phyloP scores from a whole-genome alignment of 2,888 invertebrate genomes.

The Ernsta delagoae region DNA sequence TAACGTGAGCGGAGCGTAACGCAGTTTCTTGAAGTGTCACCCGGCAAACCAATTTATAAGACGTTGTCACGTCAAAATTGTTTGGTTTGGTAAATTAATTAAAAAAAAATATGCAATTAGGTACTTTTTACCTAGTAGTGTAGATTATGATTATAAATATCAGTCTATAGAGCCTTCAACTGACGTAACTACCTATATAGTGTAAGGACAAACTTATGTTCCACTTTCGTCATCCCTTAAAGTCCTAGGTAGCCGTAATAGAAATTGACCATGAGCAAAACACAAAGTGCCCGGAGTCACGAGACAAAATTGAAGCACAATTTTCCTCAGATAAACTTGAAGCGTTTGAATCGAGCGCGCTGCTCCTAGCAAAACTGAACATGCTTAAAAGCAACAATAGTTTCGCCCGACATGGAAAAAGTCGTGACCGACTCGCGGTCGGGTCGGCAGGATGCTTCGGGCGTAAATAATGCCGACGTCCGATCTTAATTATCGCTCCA shows the following conservation, averaged over 20 bases:
- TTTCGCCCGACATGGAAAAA: slow-evolving; percentile 73
- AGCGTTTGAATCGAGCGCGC: slow-evolving; percentile 49
- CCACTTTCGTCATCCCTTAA: slow-evolving; percentile 12
- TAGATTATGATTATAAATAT: no score
- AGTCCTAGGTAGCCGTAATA: slow-evolving; percentile 28
- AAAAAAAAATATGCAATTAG: no score
- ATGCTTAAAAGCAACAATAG: slow-evolving; percentile 73
- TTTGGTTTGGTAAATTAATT: no score
- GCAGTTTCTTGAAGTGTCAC: no score
- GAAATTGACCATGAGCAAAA: slow-evolving; percentile 35
- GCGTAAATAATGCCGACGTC: slow-evolving; percentile 82
- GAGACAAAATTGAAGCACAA: slow-evolving; percentile 36
- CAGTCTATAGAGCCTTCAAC: no score
- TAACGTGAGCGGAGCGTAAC: no score
- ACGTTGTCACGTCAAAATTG: no score
- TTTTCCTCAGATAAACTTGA: slow-evolving; percentile 39
- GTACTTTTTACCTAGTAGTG: no score
- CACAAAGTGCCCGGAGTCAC: slow-evolving; percentile 35
- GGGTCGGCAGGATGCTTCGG: slow-evolving; percentile 77
- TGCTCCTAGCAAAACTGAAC: slow-evolving; percentile 60
- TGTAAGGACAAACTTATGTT: not conserved
- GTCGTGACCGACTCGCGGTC: slow-evolving; percentile 76
- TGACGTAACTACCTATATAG: no score
- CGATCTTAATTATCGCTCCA: slow-evolving; percentile 83
- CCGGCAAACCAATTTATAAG: no score